Evolutionary conservation across 2,888 invertebrate genomes (phyloP).

Genomic region (Oxytorus armatus): DNA sequence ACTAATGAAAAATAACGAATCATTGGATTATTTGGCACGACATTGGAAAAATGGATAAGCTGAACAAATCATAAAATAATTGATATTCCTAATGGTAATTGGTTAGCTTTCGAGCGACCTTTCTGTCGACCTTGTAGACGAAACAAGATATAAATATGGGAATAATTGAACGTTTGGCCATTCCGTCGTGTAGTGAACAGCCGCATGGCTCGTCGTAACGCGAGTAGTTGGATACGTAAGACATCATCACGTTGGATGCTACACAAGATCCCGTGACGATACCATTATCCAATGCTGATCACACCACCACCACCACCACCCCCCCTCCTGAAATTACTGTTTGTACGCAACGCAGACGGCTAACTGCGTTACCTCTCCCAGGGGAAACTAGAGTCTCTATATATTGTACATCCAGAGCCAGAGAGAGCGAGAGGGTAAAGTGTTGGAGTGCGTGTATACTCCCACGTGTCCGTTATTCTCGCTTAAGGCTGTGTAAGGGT

Average conservation of each 20-base stretch:
- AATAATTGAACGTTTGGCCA: conserved; percentile 48
- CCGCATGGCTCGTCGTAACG: conserved; percentile 11
- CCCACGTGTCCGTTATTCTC: conserved; percentile 8
- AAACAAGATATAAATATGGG: conserved; percentile 5
- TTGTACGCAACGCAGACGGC: conserved; percentile 43
- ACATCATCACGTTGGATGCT: conserved; percentile 24
- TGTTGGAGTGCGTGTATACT: conserved; percentile 6
- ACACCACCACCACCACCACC: conserved; percentile 58
- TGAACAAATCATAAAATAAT: not conserved
- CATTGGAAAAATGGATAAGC: not conserved
- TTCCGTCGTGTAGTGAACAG: conserved; percentile 21
- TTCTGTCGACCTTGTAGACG: conserved; percentile 5
- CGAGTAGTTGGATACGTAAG: conserved; percentile 24
- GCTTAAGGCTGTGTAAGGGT: conserved; percentile 11
- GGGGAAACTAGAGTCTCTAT: not conserved
- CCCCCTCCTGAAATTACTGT: conserved; percentile 61
- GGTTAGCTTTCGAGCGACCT: not conserved
- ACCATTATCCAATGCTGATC: conserved; percentile 33
- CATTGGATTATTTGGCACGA: not conserved
- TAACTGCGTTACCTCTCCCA: conserved; percentile 46
- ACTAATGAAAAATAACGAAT: not conserved
- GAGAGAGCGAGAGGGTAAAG: conserved; percentile 26
- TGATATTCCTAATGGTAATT: conserved; percentile 2
- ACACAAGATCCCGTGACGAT: conserved; percentile 52
- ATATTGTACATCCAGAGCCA: not conserved